Percentiles rank a stretch among this genome's conserved stretches.
Conservation (phyloP, 2,888 invertebrate species). For the Nycteola revayana region DNA sequence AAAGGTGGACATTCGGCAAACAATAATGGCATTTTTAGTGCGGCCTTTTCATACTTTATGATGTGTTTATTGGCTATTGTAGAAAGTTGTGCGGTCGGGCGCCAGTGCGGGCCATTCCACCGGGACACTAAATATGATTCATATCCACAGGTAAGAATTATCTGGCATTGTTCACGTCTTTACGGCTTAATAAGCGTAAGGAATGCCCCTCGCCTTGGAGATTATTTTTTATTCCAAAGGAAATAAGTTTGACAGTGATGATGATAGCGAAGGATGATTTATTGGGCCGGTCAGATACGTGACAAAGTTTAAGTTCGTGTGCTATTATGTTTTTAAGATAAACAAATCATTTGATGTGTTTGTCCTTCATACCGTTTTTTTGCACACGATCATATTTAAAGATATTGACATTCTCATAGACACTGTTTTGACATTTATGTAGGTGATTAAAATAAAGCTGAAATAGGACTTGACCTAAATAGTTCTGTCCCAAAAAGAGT, state of each 20-base stretch:
- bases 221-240: slow-evolving; percentile 12
- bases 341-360: too few species aligned
- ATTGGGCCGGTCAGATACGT: too few species aligned
- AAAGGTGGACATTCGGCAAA: slow-evolving; percentile 72
- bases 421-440: too few species aligned
- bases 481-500: too few species aligned
- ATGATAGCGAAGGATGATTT: neutral
- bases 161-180: slow-evolving; percentile 58
- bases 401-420: too few species aligned
- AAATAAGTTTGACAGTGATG: slow-evolving; percentile 2
- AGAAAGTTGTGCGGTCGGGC: slow-evolving; percentile 52
- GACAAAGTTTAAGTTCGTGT: too few species aligned
- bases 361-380: too few species aligned
- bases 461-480: too few species aligned
- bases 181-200: slow-evolving; percentile 60
- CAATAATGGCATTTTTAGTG: slow-evolving; percentile 75
- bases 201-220: slow-evolving; percentile 18
- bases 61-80: slow-evolving; percentile 78
- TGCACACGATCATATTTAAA: too few species aligned
- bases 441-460: too few species aligned
- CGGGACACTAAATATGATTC: slow-evolving; percentile 69
- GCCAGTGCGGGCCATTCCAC: slow-evolving; percentile 32
- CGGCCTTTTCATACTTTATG: slow-evolving; percentile 74
- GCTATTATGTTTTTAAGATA: too few species aligned
- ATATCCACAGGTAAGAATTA: slow-evolving; percentile 60